Conservation (phyloP, 2,797 vertebrate species). For the Pteronotus mesoamericanus region DNA sequence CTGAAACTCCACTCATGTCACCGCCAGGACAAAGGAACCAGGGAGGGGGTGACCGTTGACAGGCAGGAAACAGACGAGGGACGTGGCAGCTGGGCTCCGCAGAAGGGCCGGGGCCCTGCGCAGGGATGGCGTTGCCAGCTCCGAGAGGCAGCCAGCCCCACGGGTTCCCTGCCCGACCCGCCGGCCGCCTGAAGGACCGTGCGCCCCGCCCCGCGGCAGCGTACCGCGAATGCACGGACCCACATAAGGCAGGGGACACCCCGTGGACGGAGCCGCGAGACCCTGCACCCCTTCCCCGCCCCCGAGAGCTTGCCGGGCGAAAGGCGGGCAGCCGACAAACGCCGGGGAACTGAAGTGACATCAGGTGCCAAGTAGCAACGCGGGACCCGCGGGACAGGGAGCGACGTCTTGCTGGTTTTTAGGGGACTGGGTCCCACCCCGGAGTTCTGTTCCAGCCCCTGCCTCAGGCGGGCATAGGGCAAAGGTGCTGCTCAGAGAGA, state of each 20-base stretch:
- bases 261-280: no score
- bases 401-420: background rate
- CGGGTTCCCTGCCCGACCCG: background rate
- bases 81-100: background rate
- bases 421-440: background rate
- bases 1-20: background rate
- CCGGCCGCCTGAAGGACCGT: background rate
- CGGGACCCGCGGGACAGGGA: background rate
- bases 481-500: no score
- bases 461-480: no score
- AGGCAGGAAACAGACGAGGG: background rate
- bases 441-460: no score
- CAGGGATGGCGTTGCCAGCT: background rate
- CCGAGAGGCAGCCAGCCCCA: background rate
- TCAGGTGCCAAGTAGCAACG: no score
- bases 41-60: background rate
- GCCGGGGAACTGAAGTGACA: accelerated
- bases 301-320: background rate
- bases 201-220: no score
- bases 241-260: no score
- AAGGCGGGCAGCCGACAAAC: background rate
- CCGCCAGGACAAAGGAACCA: background rate
- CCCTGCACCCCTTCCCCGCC: background rate
- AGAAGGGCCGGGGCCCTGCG: background rate
- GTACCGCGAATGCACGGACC: no score